These are phyloP conservation scores for Pteromalus puparum DNA, from an alignment of 1,140 invertebrate genomes.

Conservation along the genomic window DNA sequence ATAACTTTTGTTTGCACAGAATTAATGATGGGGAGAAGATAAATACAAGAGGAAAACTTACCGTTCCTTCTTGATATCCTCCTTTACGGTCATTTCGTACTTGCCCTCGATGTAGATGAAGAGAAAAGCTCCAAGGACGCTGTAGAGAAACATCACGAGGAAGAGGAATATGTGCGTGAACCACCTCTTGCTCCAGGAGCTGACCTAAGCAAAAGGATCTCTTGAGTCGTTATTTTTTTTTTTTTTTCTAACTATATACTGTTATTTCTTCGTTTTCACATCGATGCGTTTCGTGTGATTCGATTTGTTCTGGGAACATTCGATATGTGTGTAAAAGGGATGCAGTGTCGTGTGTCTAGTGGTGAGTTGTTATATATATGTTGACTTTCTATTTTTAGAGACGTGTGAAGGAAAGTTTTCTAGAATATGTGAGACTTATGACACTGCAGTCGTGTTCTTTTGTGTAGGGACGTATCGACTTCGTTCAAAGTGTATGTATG, in stretches of 20 bases:
- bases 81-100: constrained; percentile 75
- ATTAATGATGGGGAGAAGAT: neutral
- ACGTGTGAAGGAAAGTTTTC: too few species aligned
- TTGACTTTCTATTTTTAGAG: too few species aligned
- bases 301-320: too few species aligned
- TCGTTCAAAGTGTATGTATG: too few species aligned
- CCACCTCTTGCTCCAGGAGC: constrained; percentile 86
- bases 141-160: constrained; percentile 85
- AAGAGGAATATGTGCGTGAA: constrained; percentile 92
- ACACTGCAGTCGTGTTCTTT: too few species aligned
- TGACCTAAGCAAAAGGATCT: constrained; percentile 71
- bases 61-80: constrained; percentile 75
- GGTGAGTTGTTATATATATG: too few species aligned
- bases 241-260: neutral
- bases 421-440: too few species aligned
- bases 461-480: too few species aligned
- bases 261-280: neutral
- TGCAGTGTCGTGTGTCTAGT: too few species aligned
- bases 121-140: constrained; percentile 84
- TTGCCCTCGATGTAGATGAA: constrained; percentile 85
- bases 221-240: neutral
- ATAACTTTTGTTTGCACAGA: too few species aligned
- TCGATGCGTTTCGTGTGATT: too few species aligned
- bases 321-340: too few species aligned
- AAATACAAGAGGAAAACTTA: constrained; percentile 45